Evolutionary conservation across 2,888 invertebrate genomes (phyloP), one percentile per base, ranked within the genome.

Genomic region (Pseudolycoriella hygida): DNA sequence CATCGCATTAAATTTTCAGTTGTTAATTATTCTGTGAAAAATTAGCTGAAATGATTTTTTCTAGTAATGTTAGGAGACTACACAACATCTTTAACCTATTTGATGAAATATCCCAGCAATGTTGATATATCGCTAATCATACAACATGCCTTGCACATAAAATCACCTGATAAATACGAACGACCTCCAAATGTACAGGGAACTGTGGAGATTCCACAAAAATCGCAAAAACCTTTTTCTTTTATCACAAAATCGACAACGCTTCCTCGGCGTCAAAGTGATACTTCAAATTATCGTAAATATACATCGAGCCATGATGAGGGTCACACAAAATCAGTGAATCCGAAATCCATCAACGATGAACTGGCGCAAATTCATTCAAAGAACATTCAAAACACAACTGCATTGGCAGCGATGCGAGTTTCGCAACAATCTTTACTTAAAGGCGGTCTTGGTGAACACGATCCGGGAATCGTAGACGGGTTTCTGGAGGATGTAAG

Each of bases 31-130:
- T 8, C 25, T 25, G 25, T 25, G 25, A 25, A 25, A 4, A 25
- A 25, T 25, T 6, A 39, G 32, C 37, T 3, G 2, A 17, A 18
- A 18, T 32, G 5, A 31, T 42, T 17, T 5, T 17, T 17, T 42
- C 5, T 43, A 77, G 76, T 80, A 52, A 56, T 80, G 34, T 55
- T 64, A 14, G 70, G 72, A 53, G 79, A 80, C 57, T 78, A 80
- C 56, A 73, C 76, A 1, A 68, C 71, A 2, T 76, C 77, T 54
- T 65, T 80, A 45, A 73, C 71, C 20, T 69, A 70, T 52, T 62
- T 81, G 45, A 80, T 81, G 80, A 66, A 74, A 43, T 80, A 76
- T 60, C 80, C 80, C 2, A 68, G 69, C 8, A 70, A 73, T 43
- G 69, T 71, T 17, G 79, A 80, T 56, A 71, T 79, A 2, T 67